phyloP scores from a whole-genome alignment of 2,888 invertebrate genomes.

The Drosophila parthenogenetica region DNA sequence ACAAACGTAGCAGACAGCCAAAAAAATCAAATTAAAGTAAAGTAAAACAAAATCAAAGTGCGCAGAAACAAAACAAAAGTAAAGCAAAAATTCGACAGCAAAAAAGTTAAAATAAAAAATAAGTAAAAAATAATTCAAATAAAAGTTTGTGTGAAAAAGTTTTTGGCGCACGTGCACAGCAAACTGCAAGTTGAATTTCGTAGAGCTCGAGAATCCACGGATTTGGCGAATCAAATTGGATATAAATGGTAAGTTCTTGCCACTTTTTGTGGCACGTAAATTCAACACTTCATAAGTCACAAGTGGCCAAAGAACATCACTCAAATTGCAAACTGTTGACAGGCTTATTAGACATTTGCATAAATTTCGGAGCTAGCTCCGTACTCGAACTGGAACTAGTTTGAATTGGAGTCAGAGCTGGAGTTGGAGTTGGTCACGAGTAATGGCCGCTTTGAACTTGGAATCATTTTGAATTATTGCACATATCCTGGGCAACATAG shows the following conservation, averaged over 20 bases:
- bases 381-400: conserved; percentile 14
- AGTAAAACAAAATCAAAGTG: conserved; percentile 27
- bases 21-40: conserved; percentile 21
- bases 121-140: conserved; percentile 32
- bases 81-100: conserved; percentile 9
- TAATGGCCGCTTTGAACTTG: conserved; percentile 84
- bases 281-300: conserved; percentile 64
- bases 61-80: conserved; percentile 7
- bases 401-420: conserved; percentile 20
- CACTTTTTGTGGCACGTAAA: conserved; percentile 40
- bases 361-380: conserved; percentile 60
- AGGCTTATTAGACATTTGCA: conserved; percentile 82
- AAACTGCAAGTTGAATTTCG: conserved; percentile 56
- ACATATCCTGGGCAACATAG: conserved; percentile 80
- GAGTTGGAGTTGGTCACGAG: conserved; percentile 59
- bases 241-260: conserved; percentile 58
- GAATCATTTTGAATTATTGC: conserved; percentile 83
- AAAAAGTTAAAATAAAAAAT: conserved; percentile 20
- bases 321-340: conserved; percentile 71
- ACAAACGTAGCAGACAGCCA: conserved; percentile 54
- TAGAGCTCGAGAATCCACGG: conserved; percentile 55
- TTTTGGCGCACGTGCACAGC: conserved; percentile 64
- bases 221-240: conserved; percentile 63
- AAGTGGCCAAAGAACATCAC: conserved; percentile 45
- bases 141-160: conserved; percentile 50